Base-by-base conservation (phyloP, 2,888 invertebrate species). In the Epirrhoe alternata region DNA sequence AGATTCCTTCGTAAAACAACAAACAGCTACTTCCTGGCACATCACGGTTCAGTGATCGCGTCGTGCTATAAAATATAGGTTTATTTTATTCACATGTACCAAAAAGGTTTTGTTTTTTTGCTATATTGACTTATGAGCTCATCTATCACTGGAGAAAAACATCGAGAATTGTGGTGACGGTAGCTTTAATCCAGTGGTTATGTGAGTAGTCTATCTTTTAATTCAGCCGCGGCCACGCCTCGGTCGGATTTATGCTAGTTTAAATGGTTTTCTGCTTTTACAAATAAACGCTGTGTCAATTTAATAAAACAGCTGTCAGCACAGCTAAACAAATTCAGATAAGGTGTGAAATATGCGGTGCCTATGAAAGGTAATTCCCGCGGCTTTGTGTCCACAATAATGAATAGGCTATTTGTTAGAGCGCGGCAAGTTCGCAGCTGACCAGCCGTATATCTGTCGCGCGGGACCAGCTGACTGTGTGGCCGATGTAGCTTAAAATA, bases 381-480 rank as follows among this genome's bases (percentile, higher is more conserved):
- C 54, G 59, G 69, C 66, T 60, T 60, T 62, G 59, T 45, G 53
- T 64, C 59, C 57, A 49, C 62, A 51, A 64, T 72, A 63, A 71
- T 66, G 67, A 62, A 69, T 61, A 54, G 66, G 35, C 64, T 10
- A 64, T 71, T 64, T 66, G 66, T 65, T 50, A 60, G 33, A 53
- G 47, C 10, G 61, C 24, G 62, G 64, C 61, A 55, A 66, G 61
- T 60, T 55, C 45, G 62, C 45, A 30, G 61, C 10, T 51, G 54
- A 30, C 38, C 56, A 51, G 14, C 49, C 54, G 35, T 49, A 52
- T 47, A 57, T 42, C 64, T 38, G 58, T 35, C 49, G 14, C 45
- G 31, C 10, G 24, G 12, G 51, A 12, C 17, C 7, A 17, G 17
- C 38, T n/a, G 53, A 5, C 16, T 47, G 14, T 16, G 14, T 47